These are phyloP conservation scores for Cryptocheilus praepositus DNA, from an alignment of 2,888 invertebrate species.

Conservation along the genomic window DNA sequence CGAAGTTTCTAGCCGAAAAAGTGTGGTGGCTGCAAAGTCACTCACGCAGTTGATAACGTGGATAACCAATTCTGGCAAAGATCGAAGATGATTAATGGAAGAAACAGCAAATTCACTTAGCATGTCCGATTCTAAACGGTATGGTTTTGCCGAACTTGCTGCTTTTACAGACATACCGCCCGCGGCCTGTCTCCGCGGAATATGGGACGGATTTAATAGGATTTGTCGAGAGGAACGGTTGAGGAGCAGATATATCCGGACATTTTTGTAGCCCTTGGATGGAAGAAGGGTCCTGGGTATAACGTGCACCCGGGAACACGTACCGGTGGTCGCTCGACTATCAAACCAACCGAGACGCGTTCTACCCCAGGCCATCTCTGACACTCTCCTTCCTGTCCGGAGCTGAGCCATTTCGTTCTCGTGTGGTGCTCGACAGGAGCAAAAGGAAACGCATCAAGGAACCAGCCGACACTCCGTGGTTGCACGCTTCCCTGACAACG, in stretches of 20 bases:
- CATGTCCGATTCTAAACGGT: constrained; percentile 38
- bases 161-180: constrained; percentile 27
- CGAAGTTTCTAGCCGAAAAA: too few relatives aligned
- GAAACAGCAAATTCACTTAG: too few relatives aligned
- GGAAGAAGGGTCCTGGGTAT: not conserved
- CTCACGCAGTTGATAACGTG: too few relatives aligned
- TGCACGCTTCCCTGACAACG: not conserved
- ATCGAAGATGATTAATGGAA: too few relatives aligned
- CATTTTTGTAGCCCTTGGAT: constrained; percentile 20
- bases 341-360: constrained; percentile 47
- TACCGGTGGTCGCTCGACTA: constrained; percentile 38
- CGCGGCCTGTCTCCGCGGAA: constrained; percentile 29
- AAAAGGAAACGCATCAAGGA: too few relatives aligned
- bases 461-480: not conserved
- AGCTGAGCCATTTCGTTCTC: not conserved
- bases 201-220: constrained; percentile 50
- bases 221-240: constrained; percentile 34
- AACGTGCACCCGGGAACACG: constrained; percentile 16
- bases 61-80: too few relatives aligned
- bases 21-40: too few relatives aligned
- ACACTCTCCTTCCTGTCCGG: constrained; percentile 21
- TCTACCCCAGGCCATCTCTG: constrained; percentile 23
- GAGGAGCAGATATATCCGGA: constrained; percentile 20
- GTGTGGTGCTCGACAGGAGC: constrained; percentile 1
- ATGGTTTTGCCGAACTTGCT: constrained; percentile 39